Conservation (phyloP, 2,888 invertebrate genomes). For the Hyalella azteca region DNA sequence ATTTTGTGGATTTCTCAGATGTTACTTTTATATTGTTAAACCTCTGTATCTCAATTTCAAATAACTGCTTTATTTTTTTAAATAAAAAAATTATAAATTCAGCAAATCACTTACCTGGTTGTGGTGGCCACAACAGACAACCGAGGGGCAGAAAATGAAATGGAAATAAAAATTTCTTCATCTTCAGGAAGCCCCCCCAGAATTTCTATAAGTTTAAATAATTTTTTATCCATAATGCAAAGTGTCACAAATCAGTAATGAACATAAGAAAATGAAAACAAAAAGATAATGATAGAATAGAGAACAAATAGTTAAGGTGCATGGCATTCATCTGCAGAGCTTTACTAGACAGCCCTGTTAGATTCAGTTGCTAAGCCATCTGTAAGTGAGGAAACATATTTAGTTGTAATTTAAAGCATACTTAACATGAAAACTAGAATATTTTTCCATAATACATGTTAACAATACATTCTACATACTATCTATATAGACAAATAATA, state of each 20-base stretch:
- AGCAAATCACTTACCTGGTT: neutral
- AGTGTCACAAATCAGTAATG: neutral
- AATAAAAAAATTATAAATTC: too few relatives aligned
- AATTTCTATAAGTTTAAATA: constrained; percentile 19
- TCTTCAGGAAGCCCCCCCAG: neutral
- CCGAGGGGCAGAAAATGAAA: constrained; percentile 6
- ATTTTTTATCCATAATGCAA: constrained; percentile 6
- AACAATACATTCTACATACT: too few relatives aligned
- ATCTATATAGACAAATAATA: too few relatives aligned
- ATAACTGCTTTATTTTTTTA: too few relatives aligned
- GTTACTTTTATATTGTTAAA: too few relatives aligned
- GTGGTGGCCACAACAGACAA: neutral
- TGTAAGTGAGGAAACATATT: neutral
- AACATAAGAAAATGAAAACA: neutral
- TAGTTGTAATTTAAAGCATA: too few relatives aligned
- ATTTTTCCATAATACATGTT: too few relatives aligned
- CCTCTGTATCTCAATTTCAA: too few relatives aligned
- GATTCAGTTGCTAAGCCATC: neutral
- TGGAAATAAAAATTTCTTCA: constrained; percentile 9
- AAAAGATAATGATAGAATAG: neutral
- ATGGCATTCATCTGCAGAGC: constrained; percentile 1
- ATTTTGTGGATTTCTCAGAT: too few relatives aligned
- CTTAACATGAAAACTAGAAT: too few relatives aligned
- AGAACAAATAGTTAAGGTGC: neutral
- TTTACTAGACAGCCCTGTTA: neutral